Base-by-base conservation (phyloP, 2,888 invertebrate genomes). In the Gandaritis pyraliata region DNA sequence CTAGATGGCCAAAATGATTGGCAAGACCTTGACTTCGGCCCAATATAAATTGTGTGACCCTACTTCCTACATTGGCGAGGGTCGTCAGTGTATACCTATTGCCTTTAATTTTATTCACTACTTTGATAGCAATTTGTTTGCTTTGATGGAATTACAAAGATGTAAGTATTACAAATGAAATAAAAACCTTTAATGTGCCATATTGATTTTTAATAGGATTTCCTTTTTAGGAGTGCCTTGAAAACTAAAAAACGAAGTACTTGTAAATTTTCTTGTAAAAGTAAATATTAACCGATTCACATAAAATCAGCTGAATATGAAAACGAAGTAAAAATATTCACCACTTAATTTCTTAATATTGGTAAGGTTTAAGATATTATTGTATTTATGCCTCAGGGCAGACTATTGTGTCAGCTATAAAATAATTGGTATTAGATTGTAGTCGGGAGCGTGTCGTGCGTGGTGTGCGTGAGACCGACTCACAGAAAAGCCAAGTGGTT, bases 1-100 rank as follows among this genome's bases (percentile, higher is more conserved):
- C 80, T 86, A 86, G 86, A 87, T 82, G 86, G 83, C 82, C 83
- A 82, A 86, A 86, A 87, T 85, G 88, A 90, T 89, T 90, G 87
- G 86, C 81, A 73, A 75, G 83, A 82, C 91, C 90, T 90, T 89
- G 91, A 89, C 86, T 90, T 85, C 84, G 78, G 85, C 79, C 86
- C 85, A 87, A 87, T 89, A 87, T 86, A 86, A 86, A 89, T 84
- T 85, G 82, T 84, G 78, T 85, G 85, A 88, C 86, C 88, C 85
- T 79, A 89, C 89, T 91, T 91, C 90, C 90, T 88, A 80, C 80
- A 85, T 80, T 73, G 72, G 65, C 79, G 83, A 88, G 85, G 86
- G 85, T 86, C 88, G 80, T 84, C 85, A 86, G 83, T 75, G 77
- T 82, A 81, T 83, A 81, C 82, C n/a, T n/a, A 82, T 83, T 85